Evolutionary conservation across 2,797 vertebrate genomes (phyloP).

Genomic region (Esox masquinongy): DNA sequence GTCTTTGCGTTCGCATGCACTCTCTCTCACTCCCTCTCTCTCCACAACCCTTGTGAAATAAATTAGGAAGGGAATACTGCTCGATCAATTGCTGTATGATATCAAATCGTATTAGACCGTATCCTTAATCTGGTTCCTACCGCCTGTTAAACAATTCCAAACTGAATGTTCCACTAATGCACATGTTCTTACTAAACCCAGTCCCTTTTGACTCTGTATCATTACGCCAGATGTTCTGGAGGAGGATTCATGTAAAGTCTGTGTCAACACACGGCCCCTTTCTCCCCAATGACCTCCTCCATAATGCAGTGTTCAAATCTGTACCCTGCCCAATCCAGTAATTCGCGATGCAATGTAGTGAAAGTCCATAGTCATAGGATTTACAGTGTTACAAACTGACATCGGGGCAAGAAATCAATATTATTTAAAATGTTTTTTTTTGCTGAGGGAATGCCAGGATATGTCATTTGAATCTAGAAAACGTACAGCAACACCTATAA

Average conservation of each 20-base stretch:
- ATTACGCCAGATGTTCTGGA: not conserved
- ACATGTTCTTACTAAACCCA: not conserved
- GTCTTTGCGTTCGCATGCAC: not conserved
- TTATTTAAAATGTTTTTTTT: not conserved
- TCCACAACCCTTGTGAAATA: not conserved
- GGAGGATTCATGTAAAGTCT: not conserved
- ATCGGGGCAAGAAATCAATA: too few species aligned
- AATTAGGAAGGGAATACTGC: not conserved
- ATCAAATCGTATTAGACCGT: not conserved
- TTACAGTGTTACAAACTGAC: too few species aligned
- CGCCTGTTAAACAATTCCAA: not conserved
- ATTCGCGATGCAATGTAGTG: not conserved
- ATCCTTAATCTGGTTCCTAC: not conserved
- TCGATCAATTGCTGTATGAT: not conserved
- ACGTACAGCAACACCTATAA: not conserved
- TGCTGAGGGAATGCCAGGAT: not conserved
- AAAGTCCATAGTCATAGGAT: too few species aligned
- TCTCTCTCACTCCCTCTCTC: too few species aligned
- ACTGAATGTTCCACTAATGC: not conserved
- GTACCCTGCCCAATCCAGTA: not conserved
- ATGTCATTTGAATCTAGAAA: not conserved
- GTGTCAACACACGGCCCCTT: not conserved
- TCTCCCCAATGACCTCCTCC: not conserved
- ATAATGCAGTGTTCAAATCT: not conserved
- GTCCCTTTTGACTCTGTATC: not conserved